Evolutionary conservation across 2,797 vertebrate genomes (phyloP).

Genomic region (Ispidina lecontei): DNA sequence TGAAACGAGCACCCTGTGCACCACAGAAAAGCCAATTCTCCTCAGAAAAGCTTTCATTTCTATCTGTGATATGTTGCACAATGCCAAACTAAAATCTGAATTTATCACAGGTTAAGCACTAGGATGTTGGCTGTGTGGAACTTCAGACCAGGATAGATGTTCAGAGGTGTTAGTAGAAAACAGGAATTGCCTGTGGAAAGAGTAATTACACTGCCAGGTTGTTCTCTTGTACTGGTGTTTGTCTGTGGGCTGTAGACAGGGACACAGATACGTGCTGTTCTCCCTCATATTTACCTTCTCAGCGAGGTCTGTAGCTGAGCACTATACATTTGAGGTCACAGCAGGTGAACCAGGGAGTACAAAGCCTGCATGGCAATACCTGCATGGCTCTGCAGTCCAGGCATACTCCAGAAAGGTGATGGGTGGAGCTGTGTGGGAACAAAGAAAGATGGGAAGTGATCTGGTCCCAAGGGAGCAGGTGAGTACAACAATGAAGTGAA

Average conservation of each 20-base stretch:
- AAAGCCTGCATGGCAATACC: background rate
- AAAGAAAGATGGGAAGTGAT: background rate
- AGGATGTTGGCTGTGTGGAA: background rate
- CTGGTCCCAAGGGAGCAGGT: background rate
- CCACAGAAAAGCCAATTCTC: background rate
- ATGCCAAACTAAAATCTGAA: background rate
- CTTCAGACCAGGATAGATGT: background rate
- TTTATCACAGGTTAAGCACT: background rate
- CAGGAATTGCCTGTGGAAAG: background rate
- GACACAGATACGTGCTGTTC: background rate
- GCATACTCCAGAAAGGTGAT: background rate
- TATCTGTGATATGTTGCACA: rapidly evolving
- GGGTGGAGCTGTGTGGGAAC: background rate
- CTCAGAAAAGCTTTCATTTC: background rate
- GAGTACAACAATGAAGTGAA: background rate
- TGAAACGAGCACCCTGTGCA: background rate
- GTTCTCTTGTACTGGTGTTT: background rate
- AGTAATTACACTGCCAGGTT: background rate
- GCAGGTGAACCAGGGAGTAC: background rate
- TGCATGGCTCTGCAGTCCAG: background rate
- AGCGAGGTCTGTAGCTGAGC: background rate
- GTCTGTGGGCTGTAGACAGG: background rate
- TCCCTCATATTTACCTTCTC: background rate
- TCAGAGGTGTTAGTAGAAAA: background rate
- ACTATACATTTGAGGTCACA: background rate